A percentile compares a stretch with the other conserved stretches of the same genome.
phyloP scores from a whole-genome alignment of 1,140 invertebrate species.

The Mamestra configurata region DNA sequence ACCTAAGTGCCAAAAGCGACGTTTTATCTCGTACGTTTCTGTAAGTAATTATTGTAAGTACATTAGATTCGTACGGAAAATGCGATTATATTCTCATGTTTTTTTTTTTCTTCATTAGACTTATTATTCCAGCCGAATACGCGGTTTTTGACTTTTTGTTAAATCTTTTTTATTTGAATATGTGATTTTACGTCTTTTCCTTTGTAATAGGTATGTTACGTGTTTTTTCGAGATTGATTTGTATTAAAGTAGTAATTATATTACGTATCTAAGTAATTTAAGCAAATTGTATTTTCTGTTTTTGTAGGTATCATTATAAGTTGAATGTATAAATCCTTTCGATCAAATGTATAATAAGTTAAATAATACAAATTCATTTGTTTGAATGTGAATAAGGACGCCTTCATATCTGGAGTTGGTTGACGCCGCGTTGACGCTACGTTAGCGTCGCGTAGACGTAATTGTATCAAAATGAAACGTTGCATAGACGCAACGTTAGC shows the following conservation, averaged over 20 bases:
- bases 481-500: no score
- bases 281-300: background rate
- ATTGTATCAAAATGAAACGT: no score
- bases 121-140: conserved; percentile 18
- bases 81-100: conserved; percentile 28
- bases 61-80: conserved; percentile 53
- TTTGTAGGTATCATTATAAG: background rate
- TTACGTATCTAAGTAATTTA: no score
- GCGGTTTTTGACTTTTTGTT: background rate
- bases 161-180: background rate
- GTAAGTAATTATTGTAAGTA: conserved; percentile 63
- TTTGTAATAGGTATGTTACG: background rate
- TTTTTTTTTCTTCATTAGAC: conserved; percentile 23
- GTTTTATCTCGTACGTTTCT: conserved; percentile 63
- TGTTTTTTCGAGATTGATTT: no score
- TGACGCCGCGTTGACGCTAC: background rate
- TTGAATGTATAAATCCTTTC: background rate
- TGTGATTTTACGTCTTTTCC: background rate
- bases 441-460: no score
- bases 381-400: conserved; percentile 3
- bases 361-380: background rate
- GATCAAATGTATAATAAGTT: conserved; percentile 6
- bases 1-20: conserved; percentile 80
- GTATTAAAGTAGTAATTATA: no score
- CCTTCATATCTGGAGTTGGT: background rate